Base-by-base conservation (phyloP, 2,797 vertebrate species). In the Tinamus major region DNA sequence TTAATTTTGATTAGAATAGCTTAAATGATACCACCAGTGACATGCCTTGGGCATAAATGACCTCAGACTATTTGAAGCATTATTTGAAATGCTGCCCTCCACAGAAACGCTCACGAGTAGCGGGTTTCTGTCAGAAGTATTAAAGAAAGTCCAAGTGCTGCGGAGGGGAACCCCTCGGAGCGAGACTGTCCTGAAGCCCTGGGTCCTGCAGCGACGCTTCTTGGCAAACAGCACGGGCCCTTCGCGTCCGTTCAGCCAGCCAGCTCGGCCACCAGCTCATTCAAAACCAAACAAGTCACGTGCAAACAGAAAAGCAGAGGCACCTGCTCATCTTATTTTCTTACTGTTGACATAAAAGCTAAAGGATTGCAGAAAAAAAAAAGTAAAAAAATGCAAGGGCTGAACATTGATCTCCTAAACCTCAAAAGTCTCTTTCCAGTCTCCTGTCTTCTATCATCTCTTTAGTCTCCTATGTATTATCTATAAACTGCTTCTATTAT, bases 1-100 rank as follows among this genome's bases (percentile, higher is more conserved):
- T 91, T 80, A 93, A 59, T 91, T 94, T 91, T 83, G 33, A 89
- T 86, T 67, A 81, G n/a, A 77, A 31, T 46, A 74, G 67, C 77
- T 46, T 44, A 71, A 93, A 70, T 91, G 86, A 72, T 89, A 89
- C 63, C 81, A 88, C 86, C 56, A 92, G 79, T 46, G 87, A 93
- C 92, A 93, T 53, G 62, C 53, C 82, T 81, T 53, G 41, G 74
- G 70, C 95, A 95, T 67, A 91, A 92, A 95, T 53, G 1, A 76
- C 53, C 95, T 92, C 79, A 94, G 51, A 89, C 46, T 41, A 37
- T 63, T 84, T n/a, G 81, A 35, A 72, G 72, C 77, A 93, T 91
- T 89, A 88, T 31, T 74, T 41, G 74, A 69, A 95, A 85, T 84
- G 49, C 51, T 67, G 29, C 27, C 20, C 69, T 78, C 59, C 72